Evolutionary conservation across 2,888 invertebrate species (phyloP), one percentile per base, ranked within the genome.

Genomic region (Cyclophora punctaria): DNA sequence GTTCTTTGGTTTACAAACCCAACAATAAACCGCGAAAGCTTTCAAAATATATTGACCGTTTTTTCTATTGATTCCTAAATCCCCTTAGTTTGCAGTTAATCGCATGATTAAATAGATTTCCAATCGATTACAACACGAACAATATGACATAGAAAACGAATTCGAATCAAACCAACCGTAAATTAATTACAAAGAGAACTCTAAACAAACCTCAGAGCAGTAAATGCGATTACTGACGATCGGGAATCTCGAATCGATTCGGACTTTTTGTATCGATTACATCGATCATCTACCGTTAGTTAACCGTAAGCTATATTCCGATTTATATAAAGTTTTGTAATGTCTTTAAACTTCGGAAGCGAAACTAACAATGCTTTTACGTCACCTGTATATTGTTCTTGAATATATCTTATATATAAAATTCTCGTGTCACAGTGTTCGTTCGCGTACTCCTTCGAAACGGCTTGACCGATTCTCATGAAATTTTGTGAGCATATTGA

Each of bases 271-370:
- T 72, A 76, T 70, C 75, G 72, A 74, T 78, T 77, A 73, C 44
- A 56, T 59, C 67, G 79, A 82, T 84, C 80, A 78, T 75, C 71
- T 72, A 78, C 83, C 82, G 82, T 81, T 79, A 78, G 75, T 62
- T 67, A 81, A 82, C 83, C 83, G 83, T 79, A 78, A 82, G 73
- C 69, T 68, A 73, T 73, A 78, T 80, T 73, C 63, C 63, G 73
- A 78, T 75, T 80, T 77, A 77, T 81, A 20, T 20, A 20, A 20
- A 20, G 1, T 20, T 20, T 20, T 20, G 20, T 20, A 20, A 20
- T 20, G 20, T 20, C 20, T 20, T 20, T 20, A 20, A 20, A 20
- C 20, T 20, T 20, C 20, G 20, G 20, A 20, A 20, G 20, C 20
- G 20, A 20, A 1, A 20, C 20, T 20, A 20, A 20, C 20, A 20